Conservation (phyloP, 2,888 invertebrate species). For the Synanthedon vespiformis region DNA sequence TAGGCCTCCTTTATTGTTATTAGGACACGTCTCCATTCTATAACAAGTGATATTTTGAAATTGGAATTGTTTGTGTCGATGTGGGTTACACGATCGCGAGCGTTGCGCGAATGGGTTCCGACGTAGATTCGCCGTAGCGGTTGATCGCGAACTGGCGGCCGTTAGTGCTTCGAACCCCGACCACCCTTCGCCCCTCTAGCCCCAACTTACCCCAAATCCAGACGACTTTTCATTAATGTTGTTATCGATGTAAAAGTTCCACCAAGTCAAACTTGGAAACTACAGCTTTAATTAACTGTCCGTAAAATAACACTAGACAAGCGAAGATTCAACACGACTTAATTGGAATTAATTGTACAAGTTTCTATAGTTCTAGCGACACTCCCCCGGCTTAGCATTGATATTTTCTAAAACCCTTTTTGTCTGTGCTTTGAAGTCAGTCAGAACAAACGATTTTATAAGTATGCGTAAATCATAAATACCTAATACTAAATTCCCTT, state of each 20-base stretch:
- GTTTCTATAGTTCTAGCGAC: neutral
- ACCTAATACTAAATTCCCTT: too few relatives aligned
- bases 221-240: conserved; percentile 66
- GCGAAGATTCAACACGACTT: conserved; percentile 2
- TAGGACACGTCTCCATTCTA: neutral
- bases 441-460: too few relatives aligned
- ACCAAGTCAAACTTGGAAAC: conserved; percentile 53
- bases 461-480: too few relatives aligned
- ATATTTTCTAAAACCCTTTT: neutral
- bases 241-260: conserved; percentile 64
- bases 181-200: conserved; percentile 51
- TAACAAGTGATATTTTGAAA: neutral
- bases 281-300: conserved; percentile 63
- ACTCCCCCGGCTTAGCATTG: neutral
- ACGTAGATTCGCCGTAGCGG: conserved; percentile 40
- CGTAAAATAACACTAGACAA: conserved; percentile 45
- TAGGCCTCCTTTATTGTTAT: conserved; percentile 9
- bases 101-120: conserved; percentile 1
- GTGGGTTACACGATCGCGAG: neutral
- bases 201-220: conserved; percentile 58
- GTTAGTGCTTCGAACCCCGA: conserved; percentile 32
- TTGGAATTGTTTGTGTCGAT: neutral
- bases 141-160: conserved; percentile 49
- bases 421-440: too few relatives aligned
- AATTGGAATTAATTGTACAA: neutral